phyloP scores from a whole-genome alignment of 2,888 invertebrate species.

The Drosophila neotestacea region DNA sequence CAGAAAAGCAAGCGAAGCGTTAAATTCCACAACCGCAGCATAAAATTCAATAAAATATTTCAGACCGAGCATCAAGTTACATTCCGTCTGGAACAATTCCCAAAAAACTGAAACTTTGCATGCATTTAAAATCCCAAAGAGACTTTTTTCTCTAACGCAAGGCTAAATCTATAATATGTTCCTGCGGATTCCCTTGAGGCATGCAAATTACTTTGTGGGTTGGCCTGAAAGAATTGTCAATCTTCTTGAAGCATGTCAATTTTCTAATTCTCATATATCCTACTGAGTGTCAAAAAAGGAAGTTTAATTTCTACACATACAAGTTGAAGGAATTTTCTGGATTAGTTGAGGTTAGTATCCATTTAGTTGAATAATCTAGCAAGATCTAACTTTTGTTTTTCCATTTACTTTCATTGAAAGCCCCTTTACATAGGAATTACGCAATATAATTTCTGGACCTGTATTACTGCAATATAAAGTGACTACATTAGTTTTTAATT shows the following conservation, averaged over 20 bases:
- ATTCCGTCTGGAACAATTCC: conserved; percentile 7
- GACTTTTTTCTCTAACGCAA: background rate
- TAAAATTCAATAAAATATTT: conserved; percentile 59
- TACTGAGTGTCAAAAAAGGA: background rate
- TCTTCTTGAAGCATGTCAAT: background rate
- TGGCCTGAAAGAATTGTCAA: background rate
- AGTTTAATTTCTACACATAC: background rate
- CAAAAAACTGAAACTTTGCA: background rate
- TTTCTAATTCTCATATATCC: background rate
- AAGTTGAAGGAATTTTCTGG: background rate
- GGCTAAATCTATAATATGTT: conserved; percentile 4
- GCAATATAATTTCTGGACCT: conserved; percentile 37
- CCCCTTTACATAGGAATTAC: background rate
- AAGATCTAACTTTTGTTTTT: too few relatives aligned
- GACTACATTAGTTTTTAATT: background rate
- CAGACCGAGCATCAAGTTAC: conserved; percentile 19
- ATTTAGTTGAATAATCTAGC: too few relatives aligned
- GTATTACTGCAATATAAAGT: background rate
- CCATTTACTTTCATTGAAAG: background rate
- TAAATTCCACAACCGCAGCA: conserved; percentile 50
- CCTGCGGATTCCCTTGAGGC: background rate
- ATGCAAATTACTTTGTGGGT: background rate
- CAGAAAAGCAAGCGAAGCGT: conserved; percentile 39
- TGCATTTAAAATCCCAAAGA: background rate
- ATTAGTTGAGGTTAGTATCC: background rate